These are phyloP conservation scores for Eulemur coronatus DNA, from an alignment of 2,797 vertebrate species.

Conservation along the genomic window DNA sequence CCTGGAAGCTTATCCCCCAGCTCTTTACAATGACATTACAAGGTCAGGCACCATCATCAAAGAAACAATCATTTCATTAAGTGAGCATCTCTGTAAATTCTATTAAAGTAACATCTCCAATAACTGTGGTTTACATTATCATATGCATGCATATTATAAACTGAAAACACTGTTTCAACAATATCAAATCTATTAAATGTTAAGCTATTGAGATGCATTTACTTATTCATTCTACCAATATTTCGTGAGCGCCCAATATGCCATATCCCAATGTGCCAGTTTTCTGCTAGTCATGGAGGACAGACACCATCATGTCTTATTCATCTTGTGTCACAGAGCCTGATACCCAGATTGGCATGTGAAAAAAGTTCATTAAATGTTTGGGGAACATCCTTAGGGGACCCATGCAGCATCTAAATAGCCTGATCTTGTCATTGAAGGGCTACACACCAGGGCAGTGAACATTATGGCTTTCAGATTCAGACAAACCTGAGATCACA, in stretches of 20 bases:
- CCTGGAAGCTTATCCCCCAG: background rate
- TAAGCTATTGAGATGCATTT: background rate
- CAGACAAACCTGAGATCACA: background rate
- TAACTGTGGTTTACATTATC: background rate
- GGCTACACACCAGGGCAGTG: background rate
- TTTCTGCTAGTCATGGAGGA: background rate
- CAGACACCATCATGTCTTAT: background rate
- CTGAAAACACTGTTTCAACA: background rate
- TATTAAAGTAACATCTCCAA: background rate
- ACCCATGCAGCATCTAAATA: background rate
- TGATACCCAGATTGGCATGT: background rate
- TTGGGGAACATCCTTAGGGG: background rate
- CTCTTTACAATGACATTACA: background rate
- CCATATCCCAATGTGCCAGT: background rate
- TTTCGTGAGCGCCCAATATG: background rate
- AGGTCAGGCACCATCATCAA: background rate
- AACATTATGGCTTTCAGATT: background rate
- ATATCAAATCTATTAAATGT: background rate
- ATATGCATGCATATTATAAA: background rate
- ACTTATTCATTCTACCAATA: background rate
- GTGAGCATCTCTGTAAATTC: background rate
- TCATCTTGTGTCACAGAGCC: background rate
- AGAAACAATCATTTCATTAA: background rate
- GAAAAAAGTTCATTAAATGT: background rate
- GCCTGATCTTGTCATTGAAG: background rate